Base-by-base conservation (phyloP, 2,888 invertebrate species). In the Conus canariensis region DNA sequence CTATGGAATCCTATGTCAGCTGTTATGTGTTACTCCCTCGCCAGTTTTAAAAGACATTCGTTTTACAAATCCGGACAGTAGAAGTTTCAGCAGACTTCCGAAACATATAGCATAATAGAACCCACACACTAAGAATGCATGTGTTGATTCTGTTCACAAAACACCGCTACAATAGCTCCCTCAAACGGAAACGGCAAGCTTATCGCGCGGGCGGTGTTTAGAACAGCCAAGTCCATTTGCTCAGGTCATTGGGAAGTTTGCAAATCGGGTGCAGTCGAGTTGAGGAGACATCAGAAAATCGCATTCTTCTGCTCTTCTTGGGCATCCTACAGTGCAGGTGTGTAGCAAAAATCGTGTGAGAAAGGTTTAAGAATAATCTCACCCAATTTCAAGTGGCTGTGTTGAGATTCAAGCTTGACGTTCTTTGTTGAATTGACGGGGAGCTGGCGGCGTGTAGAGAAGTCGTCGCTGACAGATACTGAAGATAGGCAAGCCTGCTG, bases 1-100 rank as follows among this genome's bases (percentile, higher is more conserved):
- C 91, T 91, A 85, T 91, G 88, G 88, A 90, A 90, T 91, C 90
- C 90, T 89, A 83, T 80, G 85, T 90, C 77, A 64, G 90, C 90
- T 88, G 82, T 91, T 88, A 22, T 60, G 10, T 90, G 82, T 82
- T 59, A 59, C 91, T 90, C 91, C 91, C 77, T 30, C 56, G 58
- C 8, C 22, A 12, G 22, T 80, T 80, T 80, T 9, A 80, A 45
- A 19, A 45, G 30, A 82, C 14, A 10, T 10, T 56, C 12, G 19
- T 19, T 82, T 30, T 30, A 19, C 82, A 30, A 82, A 82, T 6
- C 25, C 30, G 19, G 30, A 82, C 82, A 82, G 45, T 16, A 14
- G 8, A 82, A 56, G 7, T 8, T 45, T 82, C 82, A 82, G 45
- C 25, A 4, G 25, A 25, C 7, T 56, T 25, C 19, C 45, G 30